These are phyloP conservation scores for Callopanchax toddi DNA, from an alignment of 2,113 vertebrate species.

Conservation along the genomic window DNA sequence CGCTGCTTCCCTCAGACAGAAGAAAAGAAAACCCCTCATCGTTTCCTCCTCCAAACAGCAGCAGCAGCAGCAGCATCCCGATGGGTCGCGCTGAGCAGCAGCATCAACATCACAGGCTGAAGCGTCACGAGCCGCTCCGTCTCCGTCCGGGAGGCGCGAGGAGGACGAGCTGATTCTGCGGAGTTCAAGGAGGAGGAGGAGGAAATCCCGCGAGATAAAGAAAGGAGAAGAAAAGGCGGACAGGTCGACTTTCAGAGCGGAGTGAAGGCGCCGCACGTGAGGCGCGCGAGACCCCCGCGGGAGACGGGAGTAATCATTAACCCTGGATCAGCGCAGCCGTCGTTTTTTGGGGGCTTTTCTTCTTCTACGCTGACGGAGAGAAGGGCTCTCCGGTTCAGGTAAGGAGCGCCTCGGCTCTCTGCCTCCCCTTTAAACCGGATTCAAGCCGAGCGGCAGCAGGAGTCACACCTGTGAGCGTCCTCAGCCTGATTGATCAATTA, in stretches of 20 bases:
- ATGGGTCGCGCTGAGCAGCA: conserved; percentile 42
- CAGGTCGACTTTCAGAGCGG: conserved; percentile 14
- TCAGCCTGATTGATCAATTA: conserved; percentile 47
- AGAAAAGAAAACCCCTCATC: not conserved
- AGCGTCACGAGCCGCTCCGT: conserved; percentile 36
- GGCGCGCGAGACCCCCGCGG: conserved; percentile 32
- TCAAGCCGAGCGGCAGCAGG: not conserved
- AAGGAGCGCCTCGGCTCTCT: not conserved
- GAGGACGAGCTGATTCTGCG: conserved; percentile 49
- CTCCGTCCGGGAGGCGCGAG: conserved; percentile 48
- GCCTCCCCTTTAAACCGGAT: not conserved
- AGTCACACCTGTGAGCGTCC: conserved; percentile 51
- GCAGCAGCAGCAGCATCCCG: conserved; percentile 14
- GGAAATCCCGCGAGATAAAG: conserved; percentile 59
- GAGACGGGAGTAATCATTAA: conserved; percentile 43
- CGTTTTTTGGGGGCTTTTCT: not conserved
- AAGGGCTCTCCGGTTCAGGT: conserved; percentile 44
- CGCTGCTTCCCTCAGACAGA: not conserved
- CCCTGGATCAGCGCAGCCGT: conserved; percentile 21
- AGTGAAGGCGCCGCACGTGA: conserved; percentile 43
- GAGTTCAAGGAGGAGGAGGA: not conserved
- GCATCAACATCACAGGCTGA: conserved; percentile 17
- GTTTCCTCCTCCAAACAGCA: not conserved
- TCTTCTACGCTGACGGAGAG: conserved; percentile 4
- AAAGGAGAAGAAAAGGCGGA: conserved; percentile 12